Evolutionary conservation across 2,113 vertebrate species (phyloP).

Genomic region (Natator depressus): DNA sequence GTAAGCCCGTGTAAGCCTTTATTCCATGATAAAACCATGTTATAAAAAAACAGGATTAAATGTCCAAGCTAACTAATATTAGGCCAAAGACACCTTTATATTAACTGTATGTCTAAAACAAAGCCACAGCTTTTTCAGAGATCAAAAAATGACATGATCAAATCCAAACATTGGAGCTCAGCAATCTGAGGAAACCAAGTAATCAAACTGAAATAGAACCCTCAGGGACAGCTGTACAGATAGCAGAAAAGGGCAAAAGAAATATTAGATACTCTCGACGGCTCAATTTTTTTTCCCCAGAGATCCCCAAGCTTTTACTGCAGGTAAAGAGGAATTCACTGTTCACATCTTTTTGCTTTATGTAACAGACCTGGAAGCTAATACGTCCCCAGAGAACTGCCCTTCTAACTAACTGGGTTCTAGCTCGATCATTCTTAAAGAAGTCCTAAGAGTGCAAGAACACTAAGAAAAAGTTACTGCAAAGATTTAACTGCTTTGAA

Average conservation of each 20-base stretch:
- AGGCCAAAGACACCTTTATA: background rate
- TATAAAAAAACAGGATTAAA: background rate
- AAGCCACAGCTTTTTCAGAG: background rate
- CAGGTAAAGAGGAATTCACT: slow-evolving; percentile 11
- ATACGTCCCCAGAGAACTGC: background rate
- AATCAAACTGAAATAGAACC: background rate
- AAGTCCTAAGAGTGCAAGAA: background rate
- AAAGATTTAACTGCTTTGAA: background rate
- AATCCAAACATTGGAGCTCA: background rate
- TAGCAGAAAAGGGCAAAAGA: slow-evolving; percentile 12
- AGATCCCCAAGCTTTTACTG: background rate
- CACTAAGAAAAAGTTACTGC: background rate
- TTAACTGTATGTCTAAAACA: background rate
- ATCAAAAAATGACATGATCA: fast-evolving
- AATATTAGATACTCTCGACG: background rate
- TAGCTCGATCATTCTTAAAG: slow-evolving; percentile 22
- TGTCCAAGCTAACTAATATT: background rate
- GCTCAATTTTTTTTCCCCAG: background rate
- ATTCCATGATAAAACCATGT: background rate
- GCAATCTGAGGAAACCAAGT: background rate
- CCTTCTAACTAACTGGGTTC: background rate
- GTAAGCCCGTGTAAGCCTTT: background rate
- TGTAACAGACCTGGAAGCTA: background rate
- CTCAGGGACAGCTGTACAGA: background rate
- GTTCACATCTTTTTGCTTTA: slow-evolving; percentile 54